phyloP scores from a whole-genome alignment of 2,888 invertebrate genomes.

The Neoascia interrupta region DNA sequence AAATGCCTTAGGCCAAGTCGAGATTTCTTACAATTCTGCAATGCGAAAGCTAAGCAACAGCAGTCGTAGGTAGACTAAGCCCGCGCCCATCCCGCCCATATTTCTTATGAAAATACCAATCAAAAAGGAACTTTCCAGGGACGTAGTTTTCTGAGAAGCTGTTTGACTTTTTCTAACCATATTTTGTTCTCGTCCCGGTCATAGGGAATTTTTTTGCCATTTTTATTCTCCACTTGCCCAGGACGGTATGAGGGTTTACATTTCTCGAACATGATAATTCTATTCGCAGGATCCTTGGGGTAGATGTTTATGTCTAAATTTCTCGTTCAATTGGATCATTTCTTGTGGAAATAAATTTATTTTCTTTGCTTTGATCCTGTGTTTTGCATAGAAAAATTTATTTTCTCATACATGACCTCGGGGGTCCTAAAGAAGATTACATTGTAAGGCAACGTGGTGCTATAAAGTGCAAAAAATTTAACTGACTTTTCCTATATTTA shows the following conservation, averaged over 20 bases:
- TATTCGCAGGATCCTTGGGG: constrained; percentile 12
- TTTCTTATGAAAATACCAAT: neutral
- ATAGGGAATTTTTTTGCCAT: constrained; percentile 13
- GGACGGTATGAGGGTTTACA: neutral
- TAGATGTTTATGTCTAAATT: constrained; percentile 12
- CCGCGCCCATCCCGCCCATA: neutral
- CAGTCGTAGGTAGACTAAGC: neutral
- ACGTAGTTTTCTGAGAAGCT: constrained; percentile 32
- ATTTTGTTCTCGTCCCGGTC: neutral
- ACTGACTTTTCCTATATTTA: too few relatives aligned
- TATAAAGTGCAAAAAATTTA: too few relatives aligned
- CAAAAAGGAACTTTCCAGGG: neutral
- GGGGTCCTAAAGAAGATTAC: too few relatives aligned
- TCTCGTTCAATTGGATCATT: constrained; percentile 35
- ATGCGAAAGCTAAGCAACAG: constrained; percentile 1
- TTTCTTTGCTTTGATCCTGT: constrained; percentile 1
- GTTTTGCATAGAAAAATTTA: constrained; percentile 22
- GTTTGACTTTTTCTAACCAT: neutral
- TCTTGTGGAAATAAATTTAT: constrained; percentile 27
- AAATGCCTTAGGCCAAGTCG: constrained; percentile 30
- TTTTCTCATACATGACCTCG: neutral
- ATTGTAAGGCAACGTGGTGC: too few relatives aligned
- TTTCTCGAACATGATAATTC: constrained; percentile 21
- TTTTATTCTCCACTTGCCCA: constrained; percentile 34
- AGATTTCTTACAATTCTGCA: constrained; percentile 10